Percentiles rank a stretch among this genome's conserved stretches.
phyloP scores from a whole-genome alignment of 2,797 vertebrate genomes.

The Danio albolineatus region DNA sequence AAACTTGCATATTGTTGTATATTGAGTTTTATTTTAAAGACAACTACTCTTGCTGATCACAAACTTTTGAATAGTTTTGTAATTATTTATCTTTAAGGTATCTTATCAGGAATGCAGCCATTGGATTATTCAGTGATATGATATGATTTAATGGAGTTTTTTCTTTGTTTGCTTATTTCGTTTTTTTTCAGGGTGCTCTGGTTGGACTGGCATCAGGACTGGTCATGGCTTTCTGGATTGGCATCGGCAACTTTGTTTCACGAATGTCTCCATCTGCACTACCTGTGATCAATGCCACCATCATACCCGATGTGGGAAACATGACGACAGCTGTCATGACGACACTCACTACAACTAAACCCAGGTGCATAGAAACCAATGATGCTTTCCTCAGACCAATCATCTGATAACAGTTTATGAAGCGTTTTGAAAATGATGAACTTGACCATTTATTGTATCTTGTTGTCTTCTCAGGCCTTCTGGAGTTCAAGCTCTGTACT shows the following conservation, averaged over 20 bases:
- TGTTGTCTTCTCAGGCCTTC: conserved; percentile 73
- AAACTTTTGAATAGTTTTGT: not conserved
- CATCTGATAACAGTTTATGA: not conserved
- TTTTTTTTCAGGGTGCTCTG: conserved; percentile 84
- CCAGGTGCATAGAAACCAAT: conserved; percentile 69
- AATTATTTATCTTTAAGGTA: not conserved
- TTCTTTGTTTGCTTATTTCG: not conserved
- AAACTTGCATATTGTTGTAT: no score
- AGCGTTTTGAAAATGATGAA: not conserved
- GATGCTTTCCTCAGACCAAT: not conserved
- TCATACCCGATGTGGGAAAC: conserved; percentile 70
- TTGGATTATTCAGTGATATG: not conserved
- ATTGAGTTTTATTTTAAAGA: not conserved
- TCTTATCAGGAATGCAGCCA: not conserved
- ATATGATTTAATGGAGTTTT: not conserved
- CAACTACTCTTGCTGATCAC: not conserved
- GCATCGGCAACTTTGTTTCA: conserved; percentile 85
- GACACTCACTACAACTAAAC: conserved; percentile 67
- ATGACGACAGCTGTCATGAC: conserved; percentile 73
- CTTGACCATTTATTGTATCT: not conserved
- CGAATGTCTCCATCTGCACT: not conserved
- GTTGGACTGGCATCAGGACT: conserved; percentile 85
- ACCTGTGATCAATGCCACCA: conserved; percentile 61
- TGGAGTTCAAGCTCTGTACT: conserved; percentile 87
- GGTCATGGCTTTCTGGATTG: conserved; percentile 95